Conservation (phyloP, 2,888 invertebrate species). For the Caprella mutica region DNA sequence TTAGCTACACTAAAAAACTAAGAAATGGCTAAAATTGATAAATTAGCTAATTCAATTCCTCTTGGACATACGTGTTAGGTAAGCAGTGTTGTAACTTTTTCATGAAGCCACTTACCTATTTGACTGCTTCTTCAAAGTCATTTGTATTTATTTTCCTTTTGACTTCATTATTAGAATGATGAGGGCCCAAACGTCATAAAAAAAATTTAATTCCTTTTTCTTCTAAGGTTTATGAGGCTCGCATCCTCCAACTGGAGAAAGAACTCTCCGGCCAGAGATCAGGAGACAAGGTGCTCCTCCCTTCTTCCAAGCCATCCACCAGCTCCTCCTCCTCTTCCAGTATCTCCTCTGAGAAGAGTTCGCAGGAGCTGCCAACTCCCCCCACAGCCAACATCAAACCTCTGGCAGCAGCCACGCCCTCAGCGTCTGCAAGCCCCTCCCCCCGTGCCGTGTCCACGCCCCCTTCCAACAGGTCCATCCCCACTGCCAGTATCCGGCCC, state of each 20-base stretch:
- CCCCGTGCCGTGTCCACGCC: conserved; percentile 26
- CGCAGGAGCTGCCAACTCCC: no score
- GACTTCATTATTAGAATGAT: no score
- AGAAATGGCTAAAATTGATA: no score
- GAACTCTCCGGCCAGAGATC: conserved; percentile 14
- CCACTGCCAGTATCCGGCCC: conserved; percentile 81
- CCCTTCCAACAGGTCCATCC: conserved; percentile 58
- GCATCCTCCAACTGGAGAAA: conserved; percentile 22
- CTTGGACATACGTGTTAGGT: no score
- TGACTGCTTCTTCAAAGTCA: no score
- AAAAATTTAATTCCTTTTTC: no score
- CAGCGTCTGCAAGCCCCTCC: conserved; percentile 22
- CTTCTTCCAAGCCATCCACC: conserved; percentile 24
- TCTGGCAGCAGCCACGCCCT: conserved; percentile 25
- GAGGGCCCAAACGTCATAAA: no score
- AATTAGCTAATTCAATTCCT: no score
- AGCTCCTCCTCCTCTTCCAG: conserved; percentile 22
- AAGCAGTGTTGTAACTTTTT: no score
- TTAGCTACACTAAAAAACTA: no score
- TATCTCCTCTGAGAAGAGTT: conserved; percentile 18
- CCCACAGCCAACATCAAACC: conserved; percentile 35
- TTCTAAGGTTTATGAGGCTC: conserved; percentile 12
- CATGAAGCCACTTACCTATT: no score
- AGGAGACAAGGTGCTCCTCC: conserved; percentile 19
- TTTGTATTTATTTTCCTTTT: no score